These are phyloP conservation scores for Venustoraphidia nigricollis DNA, from an alignment of 2,888 invertebrate genomes.

Conservation along the genomic window DNA sequence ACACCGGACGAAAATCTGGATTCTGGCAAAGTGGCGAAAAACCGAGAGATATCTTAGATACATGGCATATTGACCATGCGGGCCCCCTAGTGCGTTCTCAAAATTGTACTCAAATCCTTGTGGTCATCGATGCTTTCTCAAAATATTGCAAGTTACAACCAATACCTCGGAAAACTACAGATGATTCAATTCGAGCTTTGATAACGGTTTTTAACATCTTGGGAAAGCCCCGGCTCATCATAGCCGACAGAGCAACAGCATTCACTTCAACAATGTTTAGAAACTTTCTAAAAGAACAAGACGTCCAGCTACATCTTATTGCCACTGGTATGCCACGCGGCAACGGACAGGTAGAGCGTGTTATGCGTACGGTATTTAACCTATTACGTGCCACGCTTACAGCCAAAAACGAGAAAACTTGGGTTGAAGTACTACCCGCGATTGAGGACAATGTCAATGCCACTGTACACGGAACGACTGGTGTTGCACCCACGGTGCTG, in stretches of 20 bases:
- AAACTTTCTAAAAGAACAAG: slow-evolving; percentile 6
- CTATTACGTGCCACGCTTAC: slow-evolving; percentile 1
- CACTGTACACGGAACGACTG: slow-evolving; percentile 7
- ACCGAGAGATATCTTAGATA: slow-evolving; percentile 10
- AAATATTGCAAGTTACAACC: slow-evolving; percentile 10
- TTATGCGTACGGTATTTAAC: slow-evolving; percentile 9
- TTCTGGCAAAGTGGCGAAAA: slow-evolving; percentile 11
- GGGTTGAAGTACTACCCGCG: slow-evolving; percentile 5
- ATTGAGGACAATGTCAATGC: slow-evolving; percentile 9
- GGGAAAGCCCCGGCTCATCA: slow-evolving; percentile 8
- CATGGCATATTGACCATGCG: slow-evolving; percentile 14
- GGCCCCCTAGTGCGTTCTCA: slow-evolving; percentile 12
- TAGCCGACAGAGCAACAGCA: slow-evolving; percentile 9
- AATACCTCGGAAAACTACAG: slow-evolving; percentile 10
- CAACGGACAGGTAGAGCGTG: slow-evolving; percentile 10
- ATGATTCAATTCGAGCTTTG: slow-evolving; percentile 9
- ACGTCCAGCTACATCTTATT: slow-evolving; percentile 9
- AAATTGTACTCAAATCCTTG: slow-evolving; percentile 11
- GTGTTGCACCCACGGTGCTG: slow-evolving; percentile 4
- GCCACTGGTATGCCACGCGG: slow-evolving; percentile 12
- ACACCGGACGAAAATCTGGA: slow-evolving; percentile 11
- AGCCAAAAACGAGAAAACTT: slow-evolving; percentile 2
- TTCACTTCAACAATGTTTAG: slow-evolving; percentile 9
- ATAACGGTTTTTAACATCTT: slow-evolving; percentile 9
- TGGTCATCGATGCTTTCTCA: slow-evolving; percentile 13